A percentile compares a stretch with the other conserved stretches of the same genome.
phyloP scores from a whole-genome alignment of 2,888 invertebrate species.

The Athalia rosae region DNA sequence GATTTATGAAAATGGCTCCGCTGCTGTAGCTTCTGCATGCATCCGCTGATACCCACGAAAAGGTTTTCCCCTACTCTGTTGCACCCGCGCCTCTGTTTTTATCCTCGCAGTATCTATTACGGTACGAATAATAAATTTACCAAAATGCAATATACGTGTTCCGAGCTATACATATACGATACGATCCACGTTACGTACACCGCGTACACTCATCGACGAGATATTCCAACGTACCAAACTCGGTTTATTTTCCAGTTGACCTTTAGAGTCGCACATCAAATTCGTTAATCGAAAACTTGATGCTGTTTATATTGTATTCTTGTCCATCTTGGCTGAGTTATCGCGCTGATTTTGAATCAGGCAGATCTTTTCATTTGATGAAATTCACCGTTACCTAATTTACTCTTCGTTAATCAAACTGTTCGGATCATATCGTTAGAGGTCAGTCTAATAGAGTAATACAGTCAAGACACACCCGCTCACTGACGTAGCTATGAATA shows the following conservation, averaged over 20 bases:
- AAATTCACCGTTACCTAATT: not conserved
- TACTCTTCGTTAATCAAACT: slow-evolving; percentile 3
- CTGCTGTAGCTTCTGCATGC: not conserved
- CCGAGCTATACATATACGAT: slow-evolving; percentile 24
- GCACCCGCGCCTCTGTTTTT: slow-evolving; percentile 26
- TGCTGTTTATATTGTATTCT: not conserved
- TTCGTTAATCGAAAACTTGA: not conserved
- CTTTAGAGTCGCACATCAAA: not conserved
- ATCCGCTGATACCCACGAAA: slow-evolving; percentile 20
- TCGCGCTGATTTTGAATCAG: not conserved
- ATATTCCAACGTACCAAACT: not conserved
- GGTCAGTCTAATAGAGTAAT: slow-evolving; percentile 35
- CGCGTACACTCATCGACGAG: not conserved
- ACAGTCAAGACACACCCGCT: not conserved
- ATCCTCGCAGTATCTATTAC: not conserved
- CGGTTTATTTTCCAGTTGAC: not conserved
- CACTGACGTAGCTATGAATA: slow-evolving; percentile 8
- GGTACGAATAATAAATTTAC: slow-evolving; percentile 34
- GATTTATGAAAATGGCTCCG: slow-evolving; percentile 42
- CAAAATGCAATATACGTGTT: slow-evolving; percentile 37
- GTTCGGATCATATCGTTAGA: slow-evolving; percentile 22
- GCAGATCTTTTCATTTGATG: not conserved
- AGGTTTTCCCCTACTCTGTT: not conserved
- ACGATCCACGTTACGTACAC: not conserved
- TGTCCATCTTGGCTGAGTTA: slow-evolving; percentile 1